Percentiles rank a stretch among this genome's conserved stretches.
These are phyloP conservation scores for Mycalesis mineus DNA, from an alignment of 2,888 invertebrate species.

Conservation along the genomic window DNA sequence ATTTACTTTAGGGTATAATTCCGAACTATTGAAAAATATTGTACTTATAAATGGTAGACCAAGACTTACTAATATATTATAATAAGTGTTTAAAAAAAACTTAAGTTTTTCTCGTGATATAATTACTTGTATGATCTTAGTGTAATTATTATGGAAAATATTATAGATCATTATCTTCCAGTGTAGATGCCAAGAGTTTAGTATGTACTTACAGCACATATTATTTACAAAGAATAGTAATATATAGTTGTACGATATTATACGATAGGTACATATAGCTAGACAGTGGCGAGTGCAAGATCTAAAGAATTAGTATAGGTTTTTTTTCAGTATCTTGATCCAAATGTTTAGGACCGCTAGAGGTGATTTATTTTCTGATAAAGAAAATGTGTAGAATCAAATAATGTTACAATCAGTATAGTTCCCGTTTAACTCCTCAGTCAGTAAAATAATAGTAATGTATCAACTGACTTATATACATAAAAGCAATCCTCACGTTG, in stretches of 20 bases:
- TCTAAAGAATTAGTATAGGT: not conserved
- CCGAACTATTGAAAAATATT: not conserved
- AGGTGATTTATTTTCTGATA: too few species aligned
- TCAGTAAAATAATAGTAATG: too few species aligned
- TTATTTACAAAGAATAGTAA: constrained; percentile 2
- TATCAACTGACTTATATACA: too few species aligned
- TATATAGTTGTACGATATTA: not conserved
- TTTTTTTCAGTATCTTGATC: too few species aligned
- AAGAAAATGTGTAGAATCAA: too few species aligned
- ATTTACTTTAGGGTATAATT: not conserved
- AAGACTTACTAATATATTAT: constrained; percentile 1
- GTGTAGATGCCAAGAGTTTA: constrained; percentile 43
- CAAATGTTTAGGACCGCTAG: too few species aligned
- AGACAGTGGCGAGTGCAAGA: not conserved
- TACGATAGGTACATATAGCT: not conserved
- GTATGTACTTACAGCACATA: constrained; percentile 27
- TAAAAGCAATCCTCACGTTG: too few species aligned
- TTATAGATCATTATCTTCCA: constrained; percentile 37
- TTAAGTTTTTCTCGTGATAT: not conserved
- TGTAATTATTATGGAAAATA: not conserved
- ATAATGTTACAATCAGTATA: too few species aligned
- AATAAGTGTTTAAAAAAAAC: not conserved
- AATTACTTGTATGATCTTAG: not conserved
- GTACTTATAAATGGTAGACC: constrained; percentile 2
- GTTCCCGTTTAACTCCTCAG: too few species aligned